Evolutionary conservation across 1,140 invertebrate genomes (phyloP), one percentile per base, ranked within the genome.

Genomic region (Pseudomyrmex sp.): DNA sequence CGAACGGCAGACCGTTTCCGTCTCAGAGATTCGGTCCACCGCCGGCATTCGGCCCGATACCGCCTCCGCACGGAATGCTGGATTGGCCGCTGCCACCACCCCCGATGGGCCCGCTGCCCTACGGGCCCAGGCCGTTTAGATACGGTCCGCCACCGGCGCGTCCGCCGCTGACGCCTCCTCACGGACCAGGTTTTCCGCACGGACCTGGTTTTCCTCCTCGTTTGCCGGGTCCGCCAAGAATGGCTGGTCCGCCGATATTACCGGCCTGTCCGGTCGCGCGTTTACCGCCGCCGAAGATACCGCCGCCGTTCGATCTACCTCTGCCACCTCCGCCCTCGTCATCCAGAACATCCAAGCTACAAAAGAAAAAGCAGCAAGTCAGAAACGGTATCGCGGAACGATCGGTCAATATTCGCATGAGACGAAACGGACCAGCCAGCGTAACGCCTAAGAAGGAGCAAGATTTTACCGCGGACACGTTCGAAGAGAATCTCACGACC

Each of bases 391-490:
- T 83, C 0, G 23, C 23, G 15, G 15, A 68, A 5, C 18, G 46
- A n/a, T 1, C 15, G 9, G 23, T 61, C 1, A 75, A 72, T 0
- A 7, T 56, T 7, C 23, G 13, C 0, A 0, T 62, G 2, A 88
- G 74, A 9, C 76, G 74, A 2, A 58, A 61, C 13, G 35, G 56
- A 1, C 72, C 74, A 4, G 9, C 9, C 13, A 85, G 74, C 56
- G 50, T 23, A 15, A 2, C 74, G 2, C 44, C 80, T 5, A 86
- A 82, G 23, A 91, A 90, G 8, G 92, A 93, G 3, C 91, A 91
- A 26, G 92, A 93, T 35, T 93, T 93, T n/a, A 92, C 92, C 0
- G 84, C 84, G 0, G 92, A 93, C 44, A 92, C 91, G 1, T 93
- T 92, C 58, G 92, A 93, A 9, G 92, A 93, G 59, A 93, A 93